phyloP scores from a whole-genome alignment of 2,888 invertebrate species.

The Temnothorax unifasciatus region DNA sequence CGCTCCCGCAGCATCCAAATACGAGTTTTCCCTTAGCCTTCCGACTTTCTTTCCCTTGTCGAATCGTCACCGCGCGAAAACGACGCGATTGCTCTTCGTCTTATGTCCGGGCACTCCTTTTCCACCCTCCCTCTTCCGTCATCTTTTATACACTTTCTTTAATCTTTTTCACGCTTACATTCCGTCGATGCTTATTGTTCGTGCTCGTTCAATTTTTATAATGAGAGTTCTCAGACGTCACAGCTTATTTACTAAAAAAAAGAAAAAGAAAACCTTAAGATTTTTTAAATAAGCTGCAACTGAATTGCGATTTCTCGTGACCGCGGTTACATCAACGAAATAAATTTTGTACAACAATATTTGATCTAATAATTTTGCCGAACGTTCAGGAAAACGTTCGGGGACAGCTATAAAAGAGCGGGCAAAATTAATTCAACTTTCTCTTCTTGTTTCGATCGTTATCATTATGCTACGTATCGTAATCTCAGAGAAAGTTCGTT shows the following conservation, averaged over 20 bases:
- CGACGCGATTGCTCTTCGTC: slow-evolving; percentile 45
- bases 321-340: background rate
- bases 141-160: slow-evolving; percentile 39
- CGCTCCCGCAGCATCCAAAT: slow-evolving; percentile 42
- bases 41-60: slow-evolving; percentile 42
- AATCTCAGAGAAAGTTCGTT: background rate
- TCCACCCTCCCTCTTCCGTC: slow-evolving; percentile 4
- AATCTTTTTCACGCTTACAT: slow-evolving; percentile 57
- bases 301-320: background rate
- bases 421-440: background rate
- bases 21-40: slow-evolving; percentile 49
- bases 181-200: slow-evolving; percentile 66
- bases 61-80: slow-evolving; percentile 44
- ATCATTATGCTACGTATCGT: background rate
- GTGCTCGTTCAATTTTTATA: slow-evolving; percentile 78
- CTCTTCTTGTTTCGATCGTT: background rate
- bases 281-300: slow-evolving; percentile 3
- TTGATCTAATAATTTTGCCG: background rate
- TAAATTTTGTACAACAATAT: background rate
- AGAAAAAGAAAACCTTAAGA: background rate
- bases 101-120: slow-evolving; percentile 22
- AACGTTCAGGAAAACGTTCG: background rate
- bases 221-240: slow-evolving; percentile 73
- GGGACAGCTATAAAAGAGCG: background rate
- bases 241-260: background rate